These are phyloP conservation scores for Ispidina lecontei DNA, from an alignment of 2,797 vertebrate species.

Conservation along the genomic window DNA sequence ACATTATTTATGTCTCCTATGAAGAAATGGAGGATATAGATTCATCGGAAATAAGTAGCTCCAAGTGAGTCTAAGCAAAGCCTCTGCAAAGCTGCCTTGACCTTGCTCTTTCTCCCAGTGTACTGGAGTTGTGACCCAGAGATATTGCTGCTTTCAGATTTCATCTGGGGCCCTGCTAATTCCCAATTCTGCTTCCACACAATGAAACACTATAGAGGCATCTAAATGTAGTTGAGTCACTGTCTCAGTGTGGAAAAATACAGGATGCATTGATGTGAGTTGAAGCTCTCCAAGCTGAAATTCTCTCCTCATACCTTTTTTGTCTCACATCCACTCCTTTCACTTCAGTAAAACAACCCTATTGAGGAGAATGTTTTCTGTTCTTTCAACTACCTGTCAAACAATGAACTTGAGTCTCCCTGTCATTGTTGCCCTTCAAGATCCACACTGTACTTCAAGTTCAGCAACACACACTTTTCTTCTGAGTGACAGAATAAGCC, in stretches of 20 bases:
- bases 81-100: slow-evolving; percentile 14
- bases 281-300: slow-evolving; percentile 8
- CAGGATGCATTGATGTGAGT: background rate
- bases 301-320: background rate
- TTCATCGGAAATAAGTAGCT: slow-evolving; percentile 39
- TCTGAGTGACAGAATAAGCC: background rate
- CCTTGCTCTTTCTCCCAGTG: background rate
- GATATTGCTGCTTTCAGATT: background rate
- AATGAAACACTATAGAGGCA: background rate
- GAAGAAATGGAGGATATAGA: background rate
- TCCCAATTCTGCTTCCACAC: background rate
- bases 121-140: background rate
- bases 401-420: background rate
- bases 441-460: background rate
- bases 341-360: background rate
- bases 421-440: background rate
- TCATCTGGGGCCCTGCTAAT: background rate
- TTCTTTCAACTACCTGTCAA: background rate
- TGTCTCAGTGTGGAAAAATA: background rate
- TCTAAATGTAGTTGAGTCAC: background rate
- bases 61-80: background rate
- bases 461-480: background rate
- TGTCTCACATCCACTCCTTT: background rate
- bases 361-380: background rate
- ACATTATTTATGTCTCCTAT: background rate